Evolutionary conservation across 2,113 vertebrate species (phyloP).

Genomic region (Peromyscus californicus): DNA sequence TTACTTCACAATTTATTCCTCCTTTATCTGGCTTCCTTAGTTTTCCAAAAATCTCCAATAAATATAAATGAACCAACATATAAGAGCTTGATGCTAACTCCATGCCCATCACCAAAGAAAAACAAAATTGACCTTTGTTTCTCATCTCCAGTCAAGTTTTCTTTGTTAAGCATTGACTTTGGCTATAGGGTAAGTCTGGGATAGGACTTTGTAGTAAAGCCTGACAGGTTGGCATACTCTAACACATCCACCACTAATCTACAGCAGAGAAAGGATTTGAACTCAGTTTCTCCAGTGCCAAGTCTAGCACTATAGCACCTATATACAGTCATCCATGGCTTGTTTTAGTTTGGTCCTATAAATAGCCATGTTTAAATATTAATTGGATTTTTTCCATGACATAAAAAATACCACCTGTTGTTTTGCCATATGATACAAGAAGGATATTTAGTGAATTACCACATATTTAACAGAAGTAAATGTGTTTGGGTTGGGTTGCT

Average conservation of each 20-base stretch:
- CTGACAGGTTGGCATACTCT: neutral
- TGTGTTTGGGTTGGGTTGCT: neutral
- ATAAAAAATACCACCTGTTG: constrained; percentile 23
- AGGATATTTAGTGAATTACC: constrained; percentile 53
- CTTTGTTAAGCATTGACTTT: neutral
- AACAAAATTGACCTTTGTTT: neutral
- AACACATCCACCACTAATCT: neutral
- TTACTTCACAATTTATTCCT: too few relatives aligned
- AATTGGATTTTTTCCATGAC: constrained; percentile 15
- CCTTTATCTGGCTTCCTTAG: too few relatives aligned
- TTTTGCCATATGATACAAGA: neutral
- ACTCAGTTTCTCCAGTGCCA: constrained; percentile 29
- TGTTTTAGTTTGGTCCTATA: constrained; percentile 27
- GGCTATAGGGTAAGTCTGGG: neutral
- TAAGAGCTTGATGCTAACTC: neutral
- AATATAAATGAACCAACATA: constrained; percentile 17
- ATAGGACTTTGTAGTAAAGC: neutral
- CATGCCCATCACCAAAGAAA: neutral
- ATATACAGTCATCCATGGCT: neutral
- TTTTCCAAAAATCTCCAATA: neutral
- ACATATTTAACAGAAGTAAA: constrained; percentile 12
- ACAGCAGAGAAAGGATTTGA: neutral
- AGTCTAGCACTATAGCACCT: neutral
- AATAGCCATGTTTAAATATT: neutral
- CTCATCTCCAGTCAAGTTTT: neutral